phyloP scores from a whole-genome alignment of 2,113 vertebrate genomes.

The Ageneiosus marmoratus region DNA sequence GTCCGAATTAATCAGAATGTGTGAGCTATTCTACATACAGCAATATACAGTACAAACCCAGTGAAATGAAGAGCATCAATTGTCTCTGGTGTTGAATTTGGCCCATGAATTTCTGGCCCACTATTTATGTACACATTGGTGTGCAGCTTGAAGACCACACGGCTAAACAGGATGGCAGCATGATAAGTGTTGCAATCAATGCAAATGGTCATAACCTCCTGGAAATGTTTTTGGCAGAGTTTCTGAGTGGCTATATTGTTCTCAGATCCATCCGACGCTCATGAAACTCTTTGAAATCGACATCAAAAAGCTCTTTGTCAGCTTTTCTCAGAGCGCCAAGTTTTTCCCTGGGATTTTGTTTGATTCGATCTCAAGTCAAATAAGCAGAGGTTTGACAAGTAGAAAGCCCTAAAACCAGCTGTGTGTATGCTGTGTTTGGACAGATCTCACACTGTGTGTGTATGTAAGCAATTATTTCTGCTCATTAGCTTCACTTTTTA shows the following conservation, averaged over 20 bases:
- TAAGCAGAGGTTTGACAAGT: background rate
- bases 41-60: no score
- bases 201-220: background rate
- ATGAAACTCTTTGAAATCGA: background rate
- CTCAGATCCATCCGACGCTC: background rate
- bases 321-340: background rate
- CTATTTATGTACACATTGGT: background rate
- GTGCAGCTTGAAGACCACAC: background rate
- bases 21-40: background rate
- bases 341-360: slow-evolving; percentile 9
- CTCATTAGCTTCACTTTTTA: background rate
- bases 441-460: background rate
- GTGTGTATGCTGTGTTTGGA: background rate
- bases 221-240: slow-evolving; percentile 2
- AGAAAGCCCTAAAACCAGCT: background rate
- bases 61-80: background rate
- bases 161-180: background rate
- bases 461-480: background rate
- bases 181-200: background rate
- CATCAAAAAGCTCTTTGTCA: slow-evolving; percentile 9
- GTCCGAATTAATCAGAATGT: background rate
- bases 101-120: background rate
- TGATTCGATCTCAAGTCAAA: slow-evolving; percentile 15
- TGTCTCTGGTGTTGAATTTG: background rate
- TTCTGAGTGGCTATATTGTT: background rate